Percentiles rank a stretch among this genome's conserved stretches.
phyloP scores from a whole-genome alignment of 2,113 vertebrate genomes.

The Epinephelus moara region DNA sequence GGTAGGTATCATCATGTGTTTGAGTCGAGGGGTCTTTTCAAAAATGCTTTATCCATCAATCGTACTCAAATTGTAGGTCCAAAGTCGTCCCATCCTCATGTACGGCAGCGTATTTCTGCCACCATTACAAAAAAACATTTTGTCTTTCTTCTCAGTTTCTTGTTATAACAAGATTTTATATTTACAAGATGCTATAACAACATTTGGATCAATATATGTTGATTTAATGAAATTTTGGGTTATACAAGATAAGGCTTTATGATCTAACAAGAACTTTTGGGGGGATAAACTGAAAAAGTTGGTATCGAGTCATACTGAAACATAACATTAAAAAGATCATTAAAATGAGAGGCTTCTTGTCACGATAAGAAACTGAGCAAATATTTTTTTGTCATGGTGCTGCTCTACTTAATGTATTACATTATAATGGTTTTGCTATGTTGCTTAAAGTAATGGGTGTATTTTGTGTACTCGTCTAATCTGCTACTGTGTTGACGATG shows the following conservation, averaged over 20 bases:
- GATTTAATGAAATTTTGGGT: not conserved
- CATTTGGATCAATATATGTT: not conserved
- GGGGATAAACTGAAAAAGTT: not conserved
- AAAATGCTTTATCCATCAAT: slow-evolving; percentile 74
- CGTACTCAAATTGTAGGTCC: slow-evolving; percentile 64
- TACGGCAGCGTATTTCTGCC: not conserved
- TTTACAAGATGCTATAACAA: not conserved
- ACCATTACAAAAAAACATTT: not conserved
- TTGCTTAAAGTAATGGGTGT: slow-evolving; percentile 86
- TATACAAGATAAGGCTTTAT: not conserved
- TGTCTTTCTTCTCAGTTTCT: not conserved
- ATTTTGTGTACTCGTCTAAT: slow-evolving; percentile 86
- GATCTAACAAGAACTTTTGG: too few relatives aligned
- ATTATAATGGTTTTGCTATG: slow-evolving; percentile 72
- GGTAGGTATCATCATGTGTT: slow-evolving; percentile 46
- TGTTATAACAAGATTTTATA: not conserved
- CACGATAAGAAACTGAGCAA: not conserved
- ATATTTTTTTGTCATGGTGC: not conserved
- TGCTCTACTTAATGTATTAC: slow-evolving; percentile 58
- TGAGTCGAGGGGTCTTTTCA: slow-evolving; percentile 53
- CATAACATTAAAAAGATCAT: too few relatives aligned
- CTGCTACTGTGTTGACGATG: slow-evolving; percentile 88
- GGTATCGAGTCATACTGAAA: too few relatives aligned
- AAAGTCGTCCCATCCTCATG: slow-evolving; percentile 64
- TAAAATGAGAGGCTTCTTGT: not conserved